Conservation (phyloP, 2,888 invertebrate genomes). For the Urechis unicinctus region DNA sequence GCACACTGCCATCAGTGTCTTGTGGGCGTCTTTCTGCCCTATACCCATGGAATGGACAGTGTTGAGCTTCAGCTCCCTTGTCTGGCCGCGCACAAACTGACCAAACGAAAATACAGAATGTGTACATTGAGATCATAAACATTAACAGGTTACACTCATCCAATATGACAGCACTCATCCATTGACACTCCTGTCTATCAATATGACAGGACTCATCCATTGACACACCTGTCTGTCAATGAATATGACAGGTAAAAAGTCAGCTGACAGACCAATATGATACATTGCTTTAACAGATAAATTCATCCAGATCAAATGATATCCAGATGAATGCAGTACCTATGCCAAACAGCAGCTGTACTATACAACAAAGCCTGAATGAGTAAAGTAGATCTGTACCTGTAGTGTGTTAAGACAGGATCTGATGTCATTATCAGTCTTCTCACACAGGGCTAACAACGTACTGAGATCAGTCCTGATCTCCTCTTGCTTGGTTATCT, state of each 20-base stretch:
- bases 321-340: too few relatives aligned
- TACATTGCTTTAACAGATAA: too few relatives aligned
- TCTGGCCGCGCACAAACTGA: background rate
- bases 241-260: too few relatives aligned
- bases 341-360: too few relatives aligned
- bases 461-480: slow-evolving; percentile 66
- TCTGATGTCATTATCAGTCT: slow-evolving; percentile 82
- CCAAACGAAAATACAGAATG: too few relatives aligned
- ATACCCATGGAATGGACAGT: slow-evolving; percentile 62
- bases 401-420: slow-evolving; percentile 86
- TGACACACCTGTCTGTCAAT: background rate
- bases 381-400: slow-evolving; percentile 20
- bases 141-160: background rate
- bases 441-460: slow-evolving; percentile 71
- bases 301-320: too few relatives aligned
- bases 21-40: slow-evolving; percentile 81
- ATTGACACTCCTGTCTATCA: background rate
- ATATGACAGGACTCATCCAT: background rate
- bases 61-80: slow-evolving; percentile 33
- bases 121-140: background rate
- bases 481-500: slow-evolving; percentile 58
- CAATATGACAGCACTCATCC: background rate
- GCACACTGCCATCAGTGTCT: slow-evolving; percentile 77
- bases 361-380: too few relatives aligned
- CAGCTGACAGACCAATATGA: too few relatives aligned